A percentile compares a stretch with the other conserved stretches of the same genome.
phyloP scores from a whole-genome alignment of 1,140 invertebrate genomes.

The Drosophila persimilis region DNA sequence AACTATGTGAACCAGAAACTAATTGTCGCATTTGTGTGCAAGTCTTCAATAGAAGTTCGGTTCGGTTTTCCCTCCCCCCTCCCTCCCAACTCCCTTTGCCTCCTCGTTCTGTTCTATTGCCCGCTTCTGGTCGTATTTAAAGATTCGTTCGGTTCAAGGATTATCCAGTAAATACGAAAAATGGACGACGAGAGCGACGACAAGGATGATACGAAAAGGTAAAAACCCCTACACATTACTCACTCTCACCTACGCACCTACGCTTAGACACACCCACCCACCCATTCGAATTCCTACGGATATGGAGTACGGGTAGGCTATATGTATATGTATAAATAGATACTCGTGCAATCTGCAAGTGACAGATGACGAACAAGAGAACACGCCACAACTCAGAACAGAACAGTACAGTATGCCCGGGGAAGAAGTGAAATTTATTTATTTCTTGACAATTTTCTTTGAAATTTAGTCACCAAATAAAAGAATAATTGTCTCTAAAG shows the following conservation, averaged over 20 bases:
- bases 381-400: no score
- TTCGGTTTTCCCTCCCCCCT: not conserved
- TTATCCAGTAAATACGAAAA: conserved; percentile 60
- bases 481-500: conserved; percentile 15
- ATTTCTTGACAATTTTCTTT: conserved; percentile 19
- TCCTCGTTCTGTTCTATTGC: not conserved
- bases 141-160: conserved; percentile 44
- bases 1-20: conserved; percentile 48
- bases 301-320: not conserved
- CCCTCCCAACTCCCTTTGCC: no score
- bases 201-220: conserved; percentile 88
- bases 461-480: conserved; percentile 35
- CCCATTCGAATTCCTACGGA: not conserved
- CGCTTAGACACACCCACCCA: conserved; percentile 7
- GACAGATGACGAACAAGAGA: conserved; percentile 53
- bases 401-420: not conserved
- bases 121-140: conserved; percentile 14
- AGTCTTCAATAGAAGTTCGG: conserved; percentile 26
- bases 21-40: conserved; percentile 21
- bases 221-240: conserved; percentile 46
- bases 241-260: conserved; percentile 3
- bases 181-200: conserved; percentile 88
- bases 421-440: conserved; percentile 21
- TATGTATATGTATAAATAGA: conserved; percentile 45
- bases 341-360: conserved; percentile 43